These are phyloP conservation scores for Nephrotoma guestfalica DNA, from an alignment of 2,888 invertebrate species.

Conservation along the genomic window DNA sequence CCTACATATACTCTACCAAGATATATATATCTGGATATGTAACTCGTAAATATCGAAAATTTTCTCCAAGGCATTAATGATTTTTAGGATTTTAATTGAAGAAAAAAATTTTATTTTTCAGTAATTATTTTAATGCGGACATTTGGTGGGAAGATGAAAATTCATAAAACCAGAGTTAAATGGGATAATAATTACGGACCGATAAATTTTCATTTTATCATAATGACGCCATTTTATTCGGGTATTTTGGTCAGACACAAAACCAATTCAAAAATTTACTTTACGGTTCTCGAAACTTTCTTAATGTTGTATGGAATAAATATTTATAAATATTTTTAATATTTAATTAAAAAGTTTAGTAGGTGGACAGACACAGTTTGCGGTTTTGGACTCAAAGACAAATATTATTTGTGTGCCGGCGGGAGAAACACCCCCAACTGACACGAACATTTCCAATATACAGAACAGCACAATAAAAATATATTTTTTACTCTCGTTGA, in stretches of 20 bases:
- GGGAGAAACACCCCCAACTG: neutral
- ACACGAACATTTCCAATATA: neutral
- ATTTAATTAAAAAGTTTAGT: neutral
- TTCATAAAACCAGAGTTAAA: neutral
- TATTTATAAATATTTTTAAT: neutral
- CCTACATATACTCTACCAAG: neutral
- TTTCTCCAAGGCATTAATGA: neutral
- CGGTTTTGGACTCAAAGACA: neutral
- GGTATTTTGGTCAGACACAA: neutral
- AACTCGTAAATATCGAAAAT: neutral
- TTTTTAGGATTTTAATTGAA: neutral
- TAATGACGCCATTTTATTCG: neutral
- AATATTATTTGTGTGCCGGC: neutral
- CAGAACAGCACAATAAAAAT: neutral
- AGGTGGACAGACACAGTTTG: neutral
- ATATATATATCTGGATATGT: neutral
- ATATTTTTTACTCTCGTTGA: neutral
- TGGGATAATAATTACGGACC: neutral
- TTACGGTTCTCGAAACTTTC: neutral
- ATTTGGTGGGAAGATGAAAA: neutral
- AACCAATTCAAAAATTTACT: neutral
- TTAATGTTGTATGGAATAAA: neutral
- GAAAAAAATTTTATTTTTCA: neutral
- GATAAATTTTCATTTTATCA: neutral
- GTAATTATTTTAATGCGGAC: neutral